Evolutionary conservation across 1,140 invertebrate species (phyloP).

Genomic region (Cotesia vestalis): DNA sequence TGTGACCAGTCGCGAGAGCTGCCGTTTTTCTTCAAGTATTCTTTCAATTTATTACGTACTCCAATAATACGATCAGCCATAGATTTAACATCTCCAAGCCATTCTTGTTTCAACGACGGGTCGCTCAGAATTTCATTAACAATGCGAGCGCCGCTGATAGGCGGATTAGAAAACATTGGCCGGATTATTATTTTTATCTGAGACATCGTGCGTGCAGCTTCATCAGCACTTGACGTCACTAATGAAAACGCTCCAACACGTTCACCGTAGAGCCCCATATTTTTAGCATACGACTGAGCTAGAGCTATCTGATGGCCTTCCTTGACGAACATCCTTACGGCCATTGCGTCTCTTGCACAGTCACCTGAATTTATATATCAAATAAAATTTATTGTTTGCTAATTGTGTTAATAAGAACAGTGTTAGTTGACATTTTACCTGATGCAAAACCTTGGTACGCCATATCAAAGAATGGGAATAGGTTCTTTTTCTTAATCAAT

Average conservation of each 20-base stretch:
- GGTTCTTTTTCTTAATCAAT: slow-evolving; percentile 81
- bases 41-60: slow-evolving; percentile 80
- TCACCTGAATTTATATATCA: slow-evolving; percentile 71
- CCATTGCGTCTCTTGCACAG: slow-evolving; percentile 87
- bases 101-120: slow-evolving; percentile 77
- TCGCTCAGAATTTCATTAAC: slow-evolving; percentile 84
- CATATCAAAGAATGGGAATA: slow-evolving; percentile 99
- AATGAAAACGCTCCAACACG: slow-evolving; percentile 91
- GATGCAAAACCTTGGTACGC: slow-evolving; percentile 98
- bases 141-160: slow-evolving; percentile 92
- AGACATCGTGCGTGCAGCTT: slow-evolving; percentile 86
- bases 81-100: slow-evolving; percentile 91
- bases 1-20: slow-evolving; percentile 90
- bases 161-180: slow-evolving; percentile 97
- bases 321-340: slow-evolving; percentile 90
- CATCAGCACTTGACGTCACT: slow-evolving; percentile 81
- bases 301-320: slow-evolving; percentile 92
- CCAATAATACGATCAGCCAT: slow-evolving; percentile 98
- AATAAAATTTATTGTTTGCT: slow-evolving; percentile 25
- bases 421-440: slow-evolving; percentile 57
- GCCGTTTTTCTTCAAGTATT: slow-evolving; percentile 86
- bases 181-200: slow-evolving; percentile 97
- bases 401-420: not conserved
- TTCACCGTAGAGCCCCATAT: slow-evolving; percentile 97
- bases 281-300: slow-evolving; percentile 98